Base-by-base conservation (phyloP, 2,113 vertebrate genomes). In the Planiliza haematocheilus region DNA sequence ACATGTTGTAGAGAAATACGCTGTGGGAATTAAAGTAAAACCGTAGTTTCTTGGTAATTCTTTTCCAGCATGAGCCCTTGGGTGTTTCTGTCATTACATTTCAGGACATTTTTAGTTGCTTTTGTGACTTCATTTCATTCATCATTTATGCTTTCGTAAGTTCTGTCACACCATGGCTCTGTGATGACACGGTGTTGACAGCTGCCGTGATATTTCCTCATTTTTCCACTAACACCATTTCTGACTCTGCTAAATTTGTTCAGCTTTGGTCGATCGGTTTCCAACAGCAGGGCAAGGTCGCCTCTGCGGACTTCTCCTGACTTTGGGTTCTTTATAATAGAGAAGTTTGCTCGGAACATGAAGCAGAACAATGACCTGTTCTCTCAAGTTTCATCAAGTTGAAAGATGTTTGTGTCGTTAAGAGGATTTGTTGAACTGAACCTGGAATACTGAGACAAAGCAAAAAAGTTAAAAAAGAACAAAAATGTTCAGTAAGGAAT, bases 351-450 rank as follows among this genome's bases (percentile, higher is more conserved):
- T 46, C 39, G 60, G 17, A 71, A 57, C 2, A 69, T 56, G 39
- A 49, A 72, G 42, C 53, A 57, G 60, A 65, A 21, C 12, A 43
- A 69, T 49, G 14, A 50, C 55, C 41, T 18, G 52, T 14, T 70
- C 8, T 73, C 14, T 49, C 24, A 63, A 53, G 41, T 7, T 37
- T 59, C 7, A 17, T 49, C 38, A 64, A 39, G 11, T 3, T 30
- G 38, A 62, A 36, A 71, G 17, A 60, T 16, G 62, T 41, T 64
- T 64, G 49, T 34, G 17, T 11, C 20, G 5, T 46, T 39, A 17
- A 14, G 30, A 18, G 34, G 34, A 17, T 52, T 45, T 69, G 9
- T n/a, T n/a, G n/a, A n/a, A n/a, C n/a, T n/a, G n/a, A n/a, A n/a
- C n/a, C n/a, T n/a, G n/a, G n/a, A n/a, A n/a, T n/a, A n/a, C n/a